Percentiles rank a stretch among this genome's conserved stretches.
Evolutionary conservation across 1,140 invertebrate species (phyloP).

Genomic region (Drosophila pseudoananassae): DNA sequence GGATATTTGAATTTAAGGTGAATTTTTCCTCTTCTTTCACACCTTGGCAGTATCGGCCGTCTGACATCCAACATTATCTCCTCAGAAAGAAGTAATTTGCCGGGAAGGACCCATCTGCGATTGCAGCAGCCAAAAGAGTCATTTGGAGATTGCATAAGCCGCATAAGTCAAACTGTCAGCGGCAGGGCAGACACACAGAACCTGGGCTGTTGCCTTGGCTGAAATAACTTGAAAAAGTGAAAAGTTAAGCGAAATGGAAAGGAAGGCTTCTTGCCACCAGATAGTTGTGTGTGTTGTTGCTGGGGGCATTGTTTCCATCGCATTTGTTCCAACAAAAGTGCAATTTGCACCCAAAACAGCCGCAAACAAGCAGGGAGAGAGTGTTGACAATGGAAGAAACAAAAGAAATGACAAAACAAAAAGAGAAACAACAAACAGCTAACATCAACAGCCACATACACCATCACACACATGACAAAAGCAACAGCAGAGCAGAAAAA

Average conservation of each 20-base stretch:
- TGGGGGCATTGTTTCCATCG: constrained; percentile 68
- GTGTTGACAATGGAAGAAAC: constrained; percentile 73
- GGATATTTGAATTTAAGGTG: too few species aligned
- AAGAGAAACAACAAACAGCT: constrained; percentile 22
- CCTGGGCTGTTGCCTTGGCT: constrained; percentile 26
- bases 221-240: constrained; percentile 63
- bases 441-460: constrained; percentile 26
- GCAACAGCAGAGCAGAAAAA: constrained; percentile 51
- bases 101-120: constrained; percentile 6
- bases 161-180: constrained; percentile 72
- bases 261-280: constrained; percentile 35
- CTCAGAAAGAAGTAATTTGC: not conserved
- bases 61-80: constrained; percentile 9
- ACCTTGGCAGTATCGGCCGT: not conserved
- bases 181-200: constrained; percentile 39
- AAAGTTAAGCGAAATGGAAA: constrained; percentile 76
- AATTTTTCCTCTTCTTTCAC: too few species aligned
- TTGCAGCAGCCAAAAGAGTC: constrained; percentile 36
- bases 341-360: constrained; percentile 78
- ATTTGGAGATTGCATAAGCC: constrained; percentile 65
- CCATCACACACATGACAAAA: constrained; percentile 49
- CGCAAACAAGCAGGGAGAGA: constrained; percentile 36
- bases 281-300: constrained; percentile 49
- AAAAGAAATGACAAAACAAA: constrained; percentile 55
- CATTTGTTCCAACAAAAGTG: constrained; percentile 80